Conservation (phyloP, 1,140 invertebrate species). For the Drosophila fuyamai region DNA sequence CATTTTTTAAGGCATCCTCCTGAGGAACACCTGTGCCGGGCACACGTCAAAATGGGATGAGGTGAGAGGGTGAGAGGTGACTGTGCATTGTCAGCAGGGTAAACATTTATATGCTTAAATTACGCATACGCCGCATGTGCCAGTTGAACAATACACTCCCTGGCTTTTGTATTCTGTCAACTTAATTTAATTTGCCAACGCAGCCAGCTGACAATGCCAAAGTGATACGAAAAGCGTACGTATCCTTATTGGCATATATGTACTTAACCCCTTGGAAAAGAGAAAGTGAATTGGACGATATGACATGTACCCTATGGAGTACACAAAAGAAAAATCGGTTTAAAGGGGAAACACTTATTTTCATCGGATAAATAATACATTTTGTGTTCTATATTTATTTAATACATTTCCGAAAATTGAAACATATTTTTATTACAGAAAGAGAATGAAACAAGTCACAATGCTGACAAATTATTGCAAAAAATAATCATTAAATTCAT, state of each 20-base stretch:
- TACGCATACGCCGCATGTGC: slow-evolving; percentile 43
- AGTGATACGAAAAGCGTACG: slow-evolving; percentile 16
- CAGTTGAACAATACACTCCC: slow-evolving; percentile 34
- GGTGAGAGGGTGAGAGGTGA: background rate
- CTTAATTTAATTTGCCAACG: slow-evolving; percentile 51
- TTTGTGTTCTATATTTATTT: too few relatives aligned
- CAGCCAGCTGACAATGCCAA: slow-evolving; percentile 36
- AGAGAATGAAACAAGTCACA: too few relatives aligned
- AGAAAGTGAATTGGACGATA: slow-evolving; percentile 6
- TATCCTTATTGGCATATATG: slow-evolving; percentile 11
- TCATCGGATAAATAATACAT: too few relatives aligned
- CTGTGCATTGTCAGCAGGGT: slow-evolving; percentile 29
- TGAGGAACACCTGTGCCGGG: slow-evolving; percentile 8
- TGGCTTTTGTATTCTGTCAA: slow-evolving; percentile 41
- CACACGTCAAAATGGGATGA: slow-evolving; percentile 14
- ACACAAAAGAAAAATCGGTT: background rate
- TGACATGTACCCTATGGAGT: slow-evolving; percentile 2
- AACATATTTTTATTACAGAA: too few relatives aligned
- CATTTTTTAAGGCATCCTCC: slow-evolving; percentile 16
- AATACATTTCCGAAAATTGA: too few relatives aligned
- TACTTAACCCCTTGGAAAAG: background rate
- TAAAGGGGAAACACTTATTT: too few relatives aligned
- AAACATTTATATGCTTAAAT: slow-evolving; percentile 53
- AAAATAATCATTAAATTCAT: too few relatives aligned
- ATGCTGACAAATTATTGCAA: too few relatives aligned